These are phyloP conservation scores for Trichonephila clavipes DNA, from an alignment of 1,140 invertebrate genomes.

Conservation along the genomic window DNA sequence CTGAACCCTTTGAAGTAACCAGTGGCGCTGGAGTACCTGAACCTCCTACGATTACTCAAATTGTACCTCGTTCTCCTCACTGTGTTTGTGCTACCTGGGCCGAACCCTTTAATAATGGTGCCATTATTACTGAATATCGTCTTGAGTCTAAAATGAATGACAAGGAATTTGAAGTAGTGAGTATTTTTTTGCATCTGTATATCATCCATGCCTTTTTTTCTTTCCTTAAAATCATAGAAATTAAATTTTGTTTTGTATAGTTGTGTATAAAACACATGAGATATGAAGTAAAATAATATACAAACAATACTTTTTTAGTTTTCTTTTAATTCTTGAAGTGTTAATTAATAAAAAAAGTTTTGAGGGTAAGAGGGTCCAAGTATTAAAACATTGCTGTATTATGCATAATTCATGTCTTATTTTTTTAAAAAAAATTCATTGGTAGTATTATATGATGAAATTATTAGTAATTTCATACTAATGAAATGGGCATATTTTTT, in stretches of 20 bases:
- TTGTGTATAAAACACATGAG: too few relatives aligned
- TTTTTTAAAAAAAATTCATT: too few relatives aligned
- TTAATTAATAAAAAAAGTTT: too few relatives aligned
- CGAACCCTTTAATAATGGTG: slow-evolving; percentile 88
- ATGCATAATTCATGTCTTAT: too few relatives aligned
- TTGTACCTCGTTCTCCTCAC: slow-evolving; percentile 85
- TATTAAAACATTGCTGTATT: too few relatives aligned
- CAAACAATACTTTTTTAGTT: too few relatives aligned
- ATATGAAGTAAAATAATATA: too few relatives aligned
- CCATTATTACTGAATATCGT: slow-evolving; percentile 88
- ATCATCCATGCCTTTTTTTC: background rate
- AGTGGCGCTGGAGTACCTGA: slow-evolving; percentile 90
- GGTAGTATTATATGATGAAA: too few relatives aligned
- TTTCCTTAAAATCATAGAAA: background rate
- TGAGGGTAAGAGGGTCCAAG: too few relatives aligned
- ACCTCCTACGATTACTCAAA: slow-evolving; percentile 83
- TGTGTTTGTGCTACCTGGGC: slow-evolving; percentile 87
- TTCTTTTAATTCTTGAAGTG: too few relatives aligned
- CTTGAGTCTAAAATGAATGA: slow-evolving; percentile 85
- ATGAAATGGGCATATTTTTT: too few relatives aligned
- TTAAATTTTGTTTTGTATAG: background rate
- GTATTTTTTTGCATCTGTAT: background rate
- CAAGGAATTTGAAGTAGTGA: slow-evolving; percentile 76
- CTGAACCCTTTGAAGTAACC: slow-evolving; percentile 86
- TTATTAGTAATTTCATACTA: too few relatives aligned